phyloP scores from a whole-genome alignment of 2,888 invertebrate genomes.

The Ormyrus thymus region DNA sequence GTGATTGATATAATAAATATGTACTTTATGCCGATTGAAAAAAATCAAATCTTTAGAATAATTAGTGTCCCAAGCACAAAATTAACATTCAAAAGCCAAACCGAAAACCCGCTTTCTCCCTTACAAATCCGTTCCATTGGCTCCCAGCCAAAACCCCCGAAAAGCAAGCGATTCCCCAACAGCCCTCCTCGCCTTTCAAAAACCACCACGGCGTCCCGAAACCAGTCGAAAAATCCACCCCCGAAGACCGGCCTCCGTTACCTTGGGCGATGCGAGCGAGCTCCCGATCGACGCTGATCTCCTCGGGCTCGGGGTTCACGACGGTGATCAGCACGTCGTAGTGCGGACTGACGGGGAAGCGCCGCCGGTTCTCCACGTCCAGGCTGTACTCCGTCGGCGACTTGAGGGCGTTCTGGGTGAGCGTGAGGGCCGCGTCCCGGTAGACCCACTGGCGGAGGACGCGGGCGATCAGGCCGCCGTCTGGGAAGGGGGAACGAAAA shows the following conservation, averaged over 20 bases:
- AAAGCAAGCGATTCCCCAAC: too few relatives aligned
- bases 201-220: too few relatives aligned
- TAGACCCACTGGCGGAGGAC: constrained; percentile 78
- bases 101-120: too few relatives aligned
- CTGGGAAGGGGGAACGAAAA: neutral
- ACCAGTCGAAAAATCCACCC: neutral
- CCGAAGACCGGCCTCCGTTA: constrained; percentile 63
- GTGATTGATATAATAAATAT: too few relatives aligned
- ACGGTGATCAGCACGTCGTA: constrained; percentile 90
- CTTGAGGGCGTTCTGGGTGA: constrained; percentile 69
- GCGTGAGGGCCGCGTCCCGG: constrained; percentile 73
- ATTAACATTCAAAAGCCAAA: too few relatives aligned
- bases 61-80: too few relatives aligned
- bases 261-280: constrained; percentile 82
- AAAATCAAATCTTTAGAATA: too few relatives aligned
- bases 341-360: constrained; percentile 78
- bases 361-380: constrained; percentile 73
- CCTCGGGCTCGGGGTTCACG: constrained; percentile 88
- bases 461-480: constrained; percentile 64
- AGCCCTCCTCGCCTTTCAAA: neutral
- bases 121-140: too few relatives aligned
- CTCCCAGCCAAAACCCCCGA: too few relatives aligned
- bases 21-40: too few relatives aligned
- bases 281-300: constrained; percentile 82
- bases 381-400: constrained; percentile 71